These are phyloP conservation scores for Eristalis intricaria DNA, from an alignment of 2,888 invertebrate species.

Conservation along the genomic window DNA sequence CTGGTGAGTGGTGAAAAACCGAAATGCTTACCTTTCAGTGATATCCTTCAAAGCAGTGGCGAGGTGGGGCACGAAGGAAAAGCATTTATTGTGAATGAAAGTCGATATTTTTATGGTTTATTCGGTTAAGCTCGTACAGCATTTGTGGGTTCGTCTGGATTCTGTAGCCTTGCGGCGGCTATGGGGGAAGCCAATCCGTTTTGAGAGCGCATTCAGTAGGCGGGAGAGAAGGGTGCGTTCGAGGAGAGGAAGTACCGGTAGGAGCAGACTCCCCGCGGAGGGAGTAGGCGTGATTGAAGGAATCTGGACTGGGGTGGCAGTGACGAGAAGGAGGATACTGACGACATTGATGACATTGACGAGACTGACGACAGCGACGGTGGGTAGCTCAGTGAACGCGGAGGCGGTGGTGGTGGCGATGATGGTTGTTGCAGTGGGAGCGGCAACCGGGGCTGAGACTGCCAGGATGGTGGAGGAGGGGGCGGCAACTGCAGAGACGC, in stretches of 20 bases:
- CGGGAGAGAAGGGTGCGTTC: neutral
- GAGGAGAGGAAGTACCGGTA: neutral
- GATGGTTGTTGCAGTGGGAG: too few species aligned
- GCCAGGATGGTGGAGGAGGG: neutral
- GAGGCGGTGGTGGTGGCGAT: neutral
- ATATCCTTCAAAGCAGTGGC: slow-evolving; percentile 26
- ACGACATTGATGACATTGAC: neutral
- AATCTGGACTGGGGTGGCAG: neutral
- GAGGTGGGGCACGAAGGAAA: slow-evolving; percentile 6
- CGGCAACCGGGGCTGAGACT: too few species aligned
- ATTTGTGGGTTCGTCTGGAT: neutral
- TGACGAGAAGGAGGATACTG: neutral
- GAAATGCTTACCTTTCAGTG: slow-evolving; percentile 53
- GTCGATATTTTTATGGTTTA: slow-evolving; percentile 12
- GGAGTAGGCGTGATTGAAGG: neutral
- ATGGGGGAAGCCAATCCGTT: slow-evolving; percentile 10
- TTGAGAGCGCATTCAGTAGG: slow-evolving; percentile 7
- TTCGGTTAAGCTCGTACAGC: neutral
- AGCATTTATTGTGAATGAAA: slow-evolving; percentile 52
- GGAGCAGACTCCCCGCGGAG: neutral
- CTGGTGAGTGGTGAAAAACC: neutral
- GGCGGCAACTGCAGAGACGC: neutral
- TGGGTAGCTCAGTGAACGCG: neutral
- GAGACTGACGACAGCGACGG: neutral
- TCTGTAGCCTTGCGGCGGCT: neutral